A percentile compares a stretch with the other conserved stretches of the same genome.
Conservation (phyloP, 2,797 vertebrate genomes). For the Typhlichthys eigenmanni region DNA sequence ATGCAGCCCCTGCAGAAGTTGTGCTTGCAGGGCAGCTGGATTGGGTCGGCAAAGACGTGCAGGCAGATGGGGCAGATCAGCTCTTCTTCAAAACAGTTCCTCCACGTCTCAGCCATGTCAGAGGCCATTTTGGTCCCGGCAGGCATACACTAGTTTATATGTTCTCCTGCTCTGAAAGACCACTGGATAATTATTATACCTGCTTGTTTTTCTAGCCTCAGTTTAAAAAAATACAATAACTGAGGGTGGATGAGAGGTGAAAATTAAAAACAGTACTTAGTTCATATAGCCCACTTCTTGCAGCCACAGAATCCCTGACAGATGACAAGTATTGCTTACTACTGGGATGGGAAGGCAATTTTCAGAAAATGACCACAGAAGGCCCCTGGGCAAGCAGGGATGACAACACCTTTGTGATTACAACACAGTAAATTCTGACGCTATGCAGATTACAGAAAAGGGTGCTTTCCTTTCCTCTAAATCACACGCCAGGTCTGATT, state of each 20-base stretch:
- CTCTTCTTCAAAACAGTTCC: conserved; percentile 99
- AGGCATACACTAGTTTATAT: conserved; percentile 54
- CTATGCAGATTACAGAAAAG: conserved; percentile 70
- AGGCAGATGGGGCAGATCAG: conserved; percentile 99
- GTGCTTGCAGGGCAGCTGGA: conserved; percentile 99
- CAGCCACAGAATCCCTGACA: conserved; percentile 56
- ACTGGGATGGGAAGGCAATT: conserved; percentile 68
- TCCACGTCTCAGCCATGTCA: conserved; percentile 98
- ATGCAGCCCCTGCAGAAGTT: conserved; percentile 99
- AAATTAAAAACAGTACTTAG: conserved; percentile 37
- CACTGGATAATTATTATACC: conserved; percentile 34
- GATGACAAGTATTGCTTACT: conserved; percentile 61
- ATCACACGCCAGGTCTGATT: conserved; percentile 41
- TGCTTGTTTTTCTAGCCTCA: conserved; percentile 16
- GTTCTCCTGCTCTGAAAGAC: conserved; percentile 36
- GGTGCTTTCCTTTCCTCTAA: conserved; percentile 61
- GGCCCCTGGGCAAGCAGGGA: conserved; percentile 38
- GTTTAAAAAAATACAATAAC: conserved; percentile 25
- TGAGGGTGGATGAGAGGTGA: neutral
- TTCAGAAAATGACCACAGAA: conserved; percentile 54
- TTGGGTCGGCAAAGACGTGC: conserved; percentile 98
- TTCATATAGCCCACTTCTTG: conserved; percentile 28
- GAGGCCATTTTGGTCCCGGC: conserved; percentile 67
- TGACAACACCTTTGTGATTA: conserved; percentile 68
- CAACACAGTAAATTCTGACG: conserved; percentile 63